Evolutionary conservation across 2,113 vertebrate species (phyloP).

Genomic region (Microtus richardsoni): DNA sequence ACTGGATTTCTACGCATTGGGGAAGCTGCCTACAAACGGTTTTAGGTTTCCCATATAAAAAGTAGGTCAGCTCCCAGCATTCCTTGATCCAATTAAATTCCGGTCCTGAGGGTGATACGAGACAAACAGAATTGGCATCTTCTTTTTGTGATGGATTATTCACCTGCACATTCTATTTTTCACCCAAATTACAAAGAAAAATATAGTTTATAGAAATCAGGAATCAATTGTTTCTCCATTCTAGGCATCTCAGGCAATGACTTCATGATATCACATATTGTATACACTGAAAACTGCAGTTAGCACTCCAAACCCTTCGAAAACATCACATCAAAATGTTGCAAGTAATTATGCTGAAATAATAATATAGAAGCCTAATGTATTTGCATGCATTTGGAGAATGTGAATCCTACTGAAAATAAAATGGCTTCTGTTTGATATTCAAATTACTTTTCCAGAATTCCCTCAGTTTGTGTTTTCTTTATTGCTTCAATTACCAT

Average conservation of each 20-base stretch:
- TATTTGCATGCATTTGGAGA: neutral
- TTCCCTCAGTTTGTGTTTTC: neutral
- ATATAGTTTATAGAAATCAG: constrained; percentile 8
- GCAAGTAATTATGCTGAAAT: neutral
- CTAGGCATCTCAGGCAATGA: neutral
- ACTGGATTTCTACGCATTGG: neutral
- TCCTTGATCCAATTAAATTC: constrained; percentile 52
- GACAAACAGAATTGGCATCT: neutral
- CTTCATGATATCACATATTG: neutral
- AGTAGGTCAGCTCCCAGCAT: constrained; percentile 49
- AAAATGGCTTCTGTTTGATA: neutral
- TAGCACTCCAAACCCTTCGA: neutral
- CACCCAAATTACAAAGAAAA: neutral
- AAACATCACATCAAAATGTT: neutral
- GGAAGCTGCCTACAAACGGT: constrained; percentile 34
- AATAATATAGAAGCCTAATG: neutral
- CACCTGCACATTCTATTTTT: neutral
- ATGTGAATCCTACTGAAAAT: neutral
- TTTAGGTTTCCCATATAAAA: constrained; percentile 44
- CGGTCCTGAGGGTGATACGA: neutral
- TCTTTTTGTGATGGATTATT: constrained; percentile 43
- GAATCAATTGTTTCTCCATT: neutral
- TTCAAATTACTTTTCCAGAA: neutral
- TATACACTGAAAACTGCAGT: neutral
- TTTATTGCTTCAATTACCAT: neutral